Base-by-base conservation (phyloP, 2,113 vertebrate species). In the Zosterops lateralis region DNA sequence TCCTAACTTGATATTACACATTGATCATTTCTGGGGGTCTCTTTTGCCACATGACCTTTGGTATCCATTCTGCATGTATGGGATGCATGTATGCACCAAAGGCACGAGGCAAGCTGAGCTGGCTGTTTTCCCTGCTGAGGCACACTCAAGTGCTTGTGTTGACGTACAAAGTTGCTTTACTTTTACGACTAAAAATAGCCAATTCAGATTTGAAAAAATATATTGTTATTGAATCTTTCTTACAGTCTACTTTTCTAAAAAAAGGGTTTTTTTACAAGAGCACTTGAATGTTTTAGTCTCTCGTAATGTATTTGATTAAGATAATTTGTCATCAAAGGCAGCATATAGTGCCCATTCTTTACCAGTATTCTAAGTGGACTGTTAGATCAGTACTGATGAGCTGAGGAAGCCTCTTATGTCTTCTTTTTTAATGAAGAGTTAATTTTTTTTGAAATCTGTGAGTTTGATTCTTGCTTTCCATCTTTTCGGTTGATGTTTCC, bases 51-150 rank as follows among this genome's bases (percentile, higher is more conserved):
- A 24, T 62, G 47, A 54, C 18, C 9, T 42, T 56, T 1, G 3
- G 15, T 51, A 14, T 60, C 53, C 0, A 0, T 75, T 75, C 53
- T 82, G 78, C 62, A 25, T 0, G 0, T 31, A 13, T 0, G 6
- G 56, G 47, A 38, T 53, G 9, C 18, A 4, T 12, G 13, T 11
- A 2, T 2, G 2, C 42, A 48, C 22, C 51, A 82, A 58, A 78
- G 60, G 18, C 51, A 45, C 1, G 2, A 26, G 32, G 48, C 78
- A 53, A 21, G 28, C 36, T 44, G 64, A 80, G 54, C 38, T 24
- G 22, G 15, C 26, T 18, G 0, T 22, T 40, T 10, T 40, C 42
- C 9, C 13, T 45, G 25, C 53, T 44, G 44, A 58, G 32, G 36
- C 24, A 58, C 7, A 1, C 21, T 71, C 16, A 60, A 18, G 26